A percentile compares a stretch with the other conserved stretches of the same genome.
phyloP scores from a whole-genome alignment of 2,888 invertebrate species.

The Agrenia bidenticulata region DNA sequence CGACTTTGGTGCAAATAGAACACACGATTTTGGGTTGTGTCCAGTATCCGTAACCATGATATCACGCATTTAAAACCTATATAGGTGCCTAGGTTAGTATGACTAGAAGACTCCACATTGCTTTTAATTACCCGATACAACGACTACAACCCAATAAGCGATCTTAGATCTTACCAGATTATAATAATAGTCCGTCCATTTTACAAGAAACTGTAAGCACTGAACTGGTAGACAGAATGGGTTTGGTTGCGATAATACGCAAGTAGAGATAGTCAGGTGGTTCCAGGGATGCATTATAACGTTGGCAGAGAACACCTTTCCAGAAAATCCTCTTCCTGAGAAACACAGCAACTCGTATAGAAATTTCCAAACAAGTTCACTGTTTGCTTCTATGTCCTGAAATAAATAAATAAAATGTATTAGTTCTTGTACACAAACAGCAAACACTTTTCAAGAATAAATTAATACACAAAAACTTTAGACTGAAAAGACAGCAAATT shows the following conservation, averaged over 20 bases:
- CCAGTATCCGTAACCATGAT: no score
- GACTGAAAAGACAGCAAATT: background rate
- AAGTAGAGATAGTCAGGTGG: background rate
- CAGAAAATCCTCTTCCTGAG: background rate
- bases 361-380: conserved; percentile 23
- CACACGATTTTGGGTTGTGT: no score
- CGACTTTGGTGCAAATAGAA: no score
- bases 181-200: background rate
- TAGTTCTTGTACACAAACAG: conserved; percentile 11
- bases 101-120: no score
- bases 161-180: background rate
- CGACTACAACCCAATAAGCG: background rate
- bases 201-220: conserved; percentile 1
- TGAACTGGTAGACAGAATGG: background rate
- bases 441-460: conserved; percentile 8
- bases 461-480: background rate
- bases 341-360: conserved; percentile 23
- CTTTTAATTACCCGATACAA: no score
- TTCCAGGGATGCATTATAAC: background rate
- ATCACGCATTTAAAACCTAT: no score
- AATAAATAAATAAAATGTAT: no score
- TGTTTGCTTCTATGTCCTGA: conserved; percentile 4
- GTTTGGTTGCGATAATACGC: background rate
- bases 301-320: background rate
- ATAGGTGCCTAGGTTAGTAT: no score